Evolutionary conservation across 2,113 vertebrate genomes (phyloP).

Genomic region (Naja naja): DNA sequence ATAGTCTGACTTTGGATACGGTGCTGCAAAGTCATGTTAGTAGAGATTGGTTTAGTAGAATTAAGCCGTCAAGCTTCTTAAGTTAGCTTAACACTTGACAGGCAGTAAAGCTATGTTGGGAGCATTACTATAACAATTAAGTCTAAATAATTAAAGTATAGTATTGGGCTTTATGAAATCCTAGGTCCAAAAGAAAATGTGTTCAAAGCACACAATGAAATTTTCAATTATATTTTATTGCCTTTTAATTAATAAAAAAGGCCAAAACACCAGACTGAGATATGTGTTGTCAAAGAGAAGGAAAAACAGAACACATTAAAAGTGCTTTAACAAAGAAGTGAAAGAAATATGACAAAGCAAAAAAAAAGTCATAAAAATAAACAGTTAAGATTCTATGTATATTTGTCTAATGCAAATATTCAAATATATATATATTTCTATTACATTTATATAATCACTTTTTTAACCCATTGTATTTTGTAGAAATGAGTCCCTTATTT

Average conservation of each 20-base stretch:
- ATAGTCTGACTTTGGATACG: rapidly evolving
- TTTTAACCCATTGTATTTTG: not conserved
- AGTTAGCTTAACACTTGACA: not conserved
- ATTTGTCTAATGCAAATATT: not conserved
- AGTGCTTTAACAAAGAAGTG: not conserved
- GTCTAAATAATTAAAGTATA: not conserved
- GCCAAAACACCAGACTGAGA: not conserved
- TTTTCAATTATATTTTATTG: not conserved
- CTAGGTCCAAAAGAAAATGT: not conserved
- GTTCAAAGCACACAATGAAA: not conserved
- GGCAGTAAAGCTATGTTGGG: not conserved
- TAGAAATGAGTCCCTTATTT: not conserved
- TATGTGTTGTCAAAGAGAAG: not conserved
- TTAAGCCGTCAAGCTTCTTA: not conserved
- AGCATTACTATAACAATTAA: not conserved
- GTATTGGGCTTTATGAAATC: not conserved
- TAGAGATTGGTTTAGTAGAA: not conserved
- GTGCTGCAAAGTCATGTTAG: rapidly evolving
- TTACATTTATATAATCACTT: not conserved
- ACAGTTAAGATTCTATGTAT: not conserved
- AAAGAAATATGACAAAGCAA: not conserved
- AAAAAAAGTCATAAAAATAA: not conserved
- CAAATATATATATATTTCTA: not conserved
- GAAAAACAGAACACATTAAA: not conserved
- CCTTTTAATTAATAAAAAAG: not conserved